Base-by-base conservation (phyloP, 2,888 invertebrate species). In the Ischnus inquisitorius region DNA sequence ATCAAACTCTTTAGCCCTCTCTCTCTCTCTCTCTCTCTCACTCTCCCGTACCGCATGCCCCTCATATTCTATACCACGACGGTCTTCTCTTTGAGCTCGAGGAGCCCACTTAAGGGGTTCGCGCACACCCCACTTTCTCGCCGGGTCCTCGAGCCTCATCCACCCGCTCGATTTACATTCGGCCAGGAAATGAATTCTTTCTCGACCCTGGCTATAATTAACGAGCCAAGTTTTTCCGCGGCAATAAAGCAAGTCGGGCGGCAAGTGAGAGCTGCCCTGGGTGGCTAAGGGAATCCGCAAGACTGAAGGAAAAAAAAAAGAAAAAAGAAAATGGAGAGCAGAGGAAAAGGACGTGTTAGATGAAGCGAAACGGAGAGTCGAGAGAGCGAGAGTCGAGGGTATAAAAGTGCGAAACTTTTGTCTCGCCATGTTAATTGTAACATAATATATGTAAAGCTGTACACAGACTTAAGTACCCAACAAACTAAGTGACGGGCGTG, bases 381-480 rank as follows among this genome's bases (percentile, higher is more conserved):
- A 41, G 57, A 43, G 75, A 62, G 76, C 60, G 79, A 60, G 67
- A 60, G 67, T 71, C 79, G 60, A 14, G n/a, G 25, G 69, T 46
- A n/a, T n/a, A 87, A 87, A 87, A 88, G 85, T 87, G 82, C 79
- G 74, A 87, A 89, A 89, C 87, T 88, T 87, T 85, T 82, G 71
- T 82, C 82, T 62, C 69, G 51, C 79, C 84, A 87, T 87, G 88
- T 90, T 90, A 91, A 91, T 91, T 91, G 88, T 88, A 84, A 89
- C 85, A 81, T 89, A 90, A 91, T 89, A 85, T 88, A 89, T 86
- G 88, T 87, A 88, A 90, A 90, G 88, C 87, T 88, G 85, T 85
- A 85, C 77, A 79, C 72, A 25, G 74, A 72, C 67, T 41, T 68
- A 78, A 88, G 83, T 86, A 84, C 85, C 83, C 75, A 84, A 88